phyloP scores from a whole-genome alignment of 2,113 vertebrate genomes.

The Oxygymnocypris stewartii region DNA sequence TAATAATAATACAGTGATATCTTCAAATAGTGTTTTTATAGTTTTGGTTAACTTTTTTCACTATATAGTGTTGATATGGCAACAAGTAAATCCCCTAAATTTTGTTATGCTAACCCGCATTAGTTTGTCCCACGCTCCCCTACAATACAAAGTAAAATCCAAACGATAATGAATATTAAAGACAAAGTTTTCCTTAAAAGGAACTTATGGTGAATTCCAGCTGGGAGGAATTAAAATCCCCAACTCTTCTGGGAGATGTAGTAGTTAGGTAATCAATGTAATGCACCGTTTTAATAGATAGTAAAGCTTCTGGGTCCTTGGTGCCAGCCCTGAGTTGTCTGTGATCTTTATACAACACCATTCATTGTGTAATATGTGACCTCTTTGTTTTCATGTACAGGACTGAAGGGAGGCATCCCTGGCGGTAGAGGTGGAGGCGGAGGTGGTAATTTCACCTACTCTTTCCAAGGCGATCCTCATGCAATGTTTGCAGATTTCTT shows the following conservation, averaged over 20 bases:
- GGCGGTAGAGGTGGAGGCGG: constrained; percentile 62
- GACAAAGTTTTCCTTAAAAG: neutral
- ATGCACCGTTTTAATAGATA: neutral
- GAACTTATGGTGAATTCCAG: neutral
- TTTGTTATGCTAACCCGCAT: too few relatives aligned
- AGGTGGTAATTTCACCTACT: constrained; percentile 83
- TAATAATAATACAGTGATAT: too few relatives aligned
- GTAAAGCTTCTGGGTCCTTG: neutral
- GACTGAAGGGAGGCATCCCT: constrained; percentile 76
- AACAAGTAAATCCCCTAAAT: too few relatives aligned
- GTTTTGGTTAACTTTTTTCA: too few relatives aligned
- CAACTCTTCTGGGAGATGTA: too few relatives aligned
- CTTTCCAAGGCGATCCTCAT: constrained; percentile 94
- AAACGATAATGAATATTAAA: neutral
- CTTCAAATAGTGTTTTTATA: too few relatives aligned
- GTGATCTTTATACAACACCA: neutral
- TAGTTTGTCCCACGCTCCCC: too few relatives aligned
- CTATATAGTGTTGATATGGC: too few relatives aligned
- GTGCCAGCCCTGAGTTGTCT: neutral
- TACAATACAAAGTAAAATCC: neutral
- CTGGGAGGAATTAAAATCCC: too few relatives aligned
- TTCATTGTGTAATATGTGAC: neutral
- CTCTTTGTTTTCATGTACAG: constrained; percentile 51
- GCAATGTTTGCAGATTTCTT: constrained; percentile 94
- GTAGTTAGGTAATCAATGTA: neutral